Evolutionary conservation across 2,888 invertebrate genomes (phyloP).

Genomic region (Drosophila neonasuta): DNA sequence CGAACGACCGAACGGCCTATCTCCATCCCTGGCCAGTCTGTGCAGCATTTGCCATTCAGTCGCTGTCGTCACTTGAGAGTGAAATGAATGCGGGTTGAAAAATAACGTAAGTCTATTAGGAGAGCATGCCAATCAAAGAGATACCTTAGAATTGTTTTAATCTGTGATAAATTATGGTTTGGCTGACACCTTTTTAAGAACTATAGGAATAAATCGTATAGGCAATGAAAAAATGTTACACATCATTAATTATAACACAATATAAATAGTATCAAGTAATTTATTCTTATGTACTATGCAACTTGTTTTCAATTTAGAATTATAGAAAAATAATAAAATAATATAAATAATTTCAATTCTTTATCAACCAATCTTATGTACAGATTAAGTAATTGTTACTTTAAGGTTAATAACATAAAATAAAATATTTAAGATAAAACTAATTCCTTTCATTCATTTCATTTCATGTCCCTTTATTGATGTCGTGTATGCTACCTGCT

Average conservation of each 20-base stretch:
- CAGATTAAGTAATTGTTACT: not conserved
- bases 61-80: conserved; percentile 53
- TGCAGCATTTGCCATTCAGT: conserved; percentile 57
- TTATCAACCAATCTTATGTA: not conserved
- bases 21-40: not conserved
- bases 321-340: not conserved
- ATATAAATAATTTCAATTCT: not conserved
- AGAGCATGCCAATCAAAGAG: not conserved
- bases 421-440: too few relatives aligned
- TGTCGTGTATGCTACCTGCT: not conserved
- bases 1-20: conserved; percentile 29
- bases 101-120: not conserved
- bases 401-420: too few relatives aligned
- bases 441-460: too few relatives aligned
- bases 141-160: conserved; percentile 3
- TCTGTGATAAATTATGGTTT: too few relatives aligned
- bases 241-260: too few relatives aligned
- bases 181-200: too few relatives aligned
- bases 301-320: too few relatives aligned
- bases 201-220: too few relatives aligned
- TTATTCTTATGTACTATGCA: too few relatives aligned
- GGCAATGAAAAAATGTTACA: too few relatives aligned
- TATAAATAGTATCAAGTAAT: too few relatives aligned
- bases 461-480: not conserved
- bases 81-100: conserved; percentile 52